Evolutionary conservation across 2,113 vertebrate genomes (phyloP).

Genomic region (Puffinus mauretanicus): DNA sequence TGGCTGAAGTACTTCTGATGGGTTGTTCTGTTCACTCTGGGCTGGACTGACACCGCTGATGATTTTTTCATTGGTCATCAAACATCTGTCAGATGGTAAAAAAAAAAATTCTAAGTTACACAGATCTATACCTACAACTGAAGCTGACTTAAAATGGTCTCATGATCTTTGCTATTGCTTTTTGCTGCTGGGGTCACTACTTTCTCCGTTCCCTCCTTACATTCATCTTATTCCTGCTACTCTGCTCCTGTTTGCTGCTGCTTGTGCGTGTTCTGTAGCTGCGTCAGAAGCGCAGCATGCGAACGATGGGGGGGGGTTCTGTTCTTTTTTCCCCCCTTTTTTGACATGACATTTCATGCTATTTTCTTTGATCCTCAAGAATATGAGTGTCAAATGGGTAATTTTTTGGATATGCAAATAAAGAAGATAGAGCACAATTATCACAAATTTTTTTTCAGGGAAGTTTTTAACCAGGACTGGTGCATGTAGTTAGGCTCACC

Average conservation of each 20-base stretch:
- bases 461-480: not conserved
- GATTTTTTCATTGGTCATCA: not conserved
- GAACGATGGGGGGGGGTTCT: fast-evolving
- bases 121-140: not conserved
- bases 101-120: not conserved
- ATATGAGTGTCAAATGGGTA: not conserved
- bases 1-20: not conserved
- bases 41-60: not conserved
- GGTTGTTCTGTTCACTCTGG: not conserved
- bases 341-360: not conserved
- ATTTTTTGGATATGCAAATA: not conserved
- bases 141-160: not conserved
- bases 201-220: not conserved
- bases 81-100: not conserved
- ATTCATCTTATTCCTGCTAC: not conserved
- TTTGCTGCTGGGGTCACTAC: not conserved
- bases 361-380: not conserved
- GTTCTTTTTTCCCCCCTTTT: not conserved
- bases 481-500: not conserved
- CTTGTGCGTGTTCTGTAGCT: not conserved
- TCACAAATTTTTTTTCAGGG: fast-evolving
- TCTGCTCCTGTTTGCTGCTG: not conserved
- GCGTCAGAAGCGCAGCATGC: not conserved
- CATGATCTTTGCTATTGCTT: not conserved
- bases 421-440: not conserved